Base-by-base conservation (phyloP, 2,797 vertebrate species). In the Parauchenoglanis punctatus region DNA sequence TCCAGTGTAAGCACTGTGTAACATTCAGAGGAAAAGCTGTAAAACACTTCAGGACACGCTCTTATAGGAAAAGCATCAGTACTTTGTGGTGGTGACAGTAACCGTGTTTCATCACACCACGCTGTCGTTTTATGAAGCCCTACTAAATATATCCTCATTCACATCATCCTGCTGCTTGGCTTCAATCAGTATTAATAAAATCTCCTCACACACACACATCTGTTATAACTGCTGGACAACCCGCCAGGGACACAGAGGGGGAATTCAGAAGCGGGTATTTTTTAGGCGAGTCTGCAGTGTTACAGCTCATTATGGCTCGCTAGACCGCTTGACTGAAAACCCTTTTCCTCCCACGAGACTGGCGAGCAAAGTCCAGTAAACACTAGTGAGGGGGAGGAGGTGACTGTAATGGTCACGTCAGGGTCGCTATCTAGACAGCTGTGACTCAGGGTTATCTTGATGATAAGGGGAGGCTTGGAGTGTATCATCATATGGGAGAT, bases 391-490 rank as follows among this genome's bases (percentile, higher is more conserved):
- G 63, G 63, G 85, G 80, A 72, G 87, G 49, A 40, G 76, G 44
- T 25, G n/a, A 73, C 20, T 63, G 63, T 67, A 61, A 61, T 65
- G 78, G 85, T 76, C 25, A 2, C 25, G 73, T 59, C 81, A 31
- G 61, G 83, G 86, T 75, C 84, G 87, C 89, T 90, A 87, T 90
- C 83, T 88, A 75, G 85, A 89, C 81, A 88, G 86, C 82, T 90
- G 89, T 90, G 89, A 91, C 89, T 89, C 86, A 90, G 89, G 85
- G 85, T 92, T 91, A 92, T 92, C 93, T 87, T 91, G 92, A 92
- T 94, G 93, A 94, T 93, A 89, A 89, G 61, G 89, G 87, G 77
- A 68, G 86, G 90, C 92, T 87, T 86, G 87, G 91, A 89, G 77
- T 77, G 3, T 81, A 87, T 90, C 85, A 87, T 87, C 77, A 75